Percentiles rank a stretch among this genome's conserved stretches.
Conservation (phyloP, 2,113 vertebrate genomes). For the Oostethus manadensis region DNA sequence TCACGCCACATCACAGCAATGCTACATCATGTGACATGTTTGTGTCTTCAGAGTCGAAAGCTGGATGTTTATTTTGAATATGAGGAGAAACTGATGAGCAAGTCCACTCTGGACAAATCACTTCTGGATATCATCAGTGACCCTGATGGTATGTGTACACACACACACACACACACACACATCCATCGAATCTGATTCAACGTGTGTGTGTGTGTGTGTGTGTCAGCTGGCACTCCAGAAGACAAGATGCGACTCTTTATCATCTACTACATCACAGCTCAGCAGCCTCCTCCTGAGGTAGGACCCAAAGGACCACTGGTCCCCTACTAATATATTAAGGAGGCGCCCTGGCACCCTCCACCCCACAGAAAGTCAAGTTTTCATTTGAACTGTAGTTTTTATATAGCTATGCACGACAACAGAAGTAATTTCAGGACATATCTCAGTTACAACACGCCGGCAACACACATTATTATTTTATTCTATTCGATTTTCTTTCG, state of each 20-base stretch:
- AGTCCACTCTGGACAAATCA: conserved; percentile 92
- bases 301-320: conserved; percentile 1
- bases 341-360: too few relatives aligned
- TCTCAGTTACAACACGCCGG: too few relatives aligned
- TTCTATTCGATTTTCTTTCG: too few relatives aligned
- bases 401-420: too few relatives aligned
- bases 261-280: conserved; percentile 91
- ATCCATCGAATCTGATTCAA: too few relatives aligned
- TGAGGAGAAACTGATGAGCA: conserved; percentile 98
- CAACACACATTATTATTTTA: too few relatives aligned
- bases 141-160: conserved; percentile 80
- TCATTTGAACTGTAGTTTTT: too few relatives aligned
- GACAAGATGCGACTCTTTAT: conserved; percentile 98
- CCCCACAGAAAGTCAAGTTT: too few relatives aligned
- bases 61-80: conserved; percentile 97
- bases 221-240: conserved; percentile 89
- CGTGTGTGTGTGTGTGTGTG: conserved; percentile 25
- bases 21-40: conserved; percentile 4
- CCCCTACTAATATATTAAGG: too few relatives aligned
- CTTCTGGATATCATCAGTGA: conserved; percentile 96
- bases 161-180: conserved; percentile 9
- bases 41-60: conserved; percentile 81
- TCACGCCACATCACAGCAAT: too few relatives aligned
- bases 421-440: too few relatives aligned
- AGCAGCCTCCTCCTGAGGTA: conserved; percentile 90